Base-by-base conservation (phyloP, 1,140 invertebrate species). In the Lordiphosa collinella region DNA sequence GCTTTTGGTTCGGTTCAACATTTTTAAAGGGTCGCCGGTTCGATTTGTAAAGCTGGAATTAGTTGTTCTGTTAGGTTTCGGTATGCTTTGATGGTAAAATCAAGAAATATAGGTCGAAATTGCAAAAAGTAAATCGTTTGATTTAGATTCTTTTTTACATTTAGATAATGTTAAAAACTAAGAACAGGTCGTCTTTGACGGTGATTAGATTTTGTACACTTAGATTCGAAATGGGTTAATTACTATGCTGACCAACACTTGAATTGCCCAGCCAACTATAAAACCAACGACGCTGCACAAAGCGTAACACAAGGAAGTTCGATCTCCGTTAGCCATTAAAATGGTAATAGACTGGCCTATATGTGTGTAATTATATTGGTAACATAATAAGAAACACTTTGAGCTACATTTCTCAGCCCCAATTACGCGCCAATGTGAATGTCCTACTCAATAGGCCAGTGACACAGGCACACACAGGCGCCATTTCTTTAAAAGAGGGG, bases 401-500 rank as follows among this genome's bases (percentile, higher is more conserved):
- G 48, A 44, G 53, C 52, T 58, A 63, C 59, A 80, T 60, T 70
- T 75, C 44, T 41, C 29, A 51, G 43, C 55, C 37, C 53, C 55
- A 70, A 75, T 82, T 82, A 53, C 25, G 48, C 31, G 16, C 40
- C 60, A 56, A 53, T 80, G 71, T 80, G 60, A 80, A 67, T 76
- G 76, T 82, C 78, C 76, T 67, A 57, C 67, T 63, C 50, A 82
- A 84, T 67, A 76, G 76, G 67, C 71, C 72, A 76, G 34, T 72
- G 71, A 75, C 70, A 79, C 58, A 80, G 9, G 60, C 34, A 38
- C 10, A 53, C 31, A 37, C 37, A 52, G 8, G 11, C n/a, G 22
- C 6, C n/a, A n/a, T 22, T 5, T 22, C 18, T 22, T 22, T 22
- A 31, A 43, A 12, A 32, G 32, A 49, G 18, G 4, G 18, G 3